These are phyloP conservation scores for Tupaia chinensis DNA, from an alignment of 2,113 vertebrate genomes.

Conservation along the genomic window DNA sequence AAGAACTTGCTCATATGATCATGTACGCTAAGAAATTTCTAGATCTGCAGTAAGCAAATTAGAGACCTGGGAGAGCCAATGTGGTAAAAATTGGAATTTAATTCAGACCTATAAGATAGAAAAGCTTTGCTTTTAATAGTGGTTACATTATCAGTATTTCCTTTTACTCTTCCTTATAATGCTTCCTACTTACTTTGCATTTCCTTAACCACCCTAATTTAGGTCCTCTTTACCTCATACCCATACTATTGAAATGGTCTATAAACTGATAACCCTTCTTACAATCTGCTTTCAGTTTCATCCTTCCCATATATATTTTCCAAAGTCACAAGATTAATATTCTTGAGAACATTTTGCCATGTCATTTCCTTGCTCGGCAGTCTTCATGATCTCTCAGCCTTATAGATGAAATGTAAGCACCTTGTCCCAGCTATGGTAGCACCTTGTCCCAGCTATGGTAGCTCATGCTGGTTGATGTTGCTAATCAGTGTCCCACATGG, in stretches of 20 bases:
- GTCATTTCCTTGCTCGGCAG: neutral
- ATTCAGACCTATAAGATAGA: neutral
- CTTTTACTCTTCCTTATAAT: neutral
- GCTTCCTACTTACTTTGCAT: neutral
- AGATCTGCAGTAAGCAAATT: neutral
- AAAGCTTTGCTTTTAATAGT: slow-evolving; percentile 8
- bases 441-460: no score
- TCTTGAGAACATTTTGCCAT: neutral
- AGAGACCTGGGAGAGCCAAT: neutral
- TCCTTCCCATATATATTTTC: neutral
- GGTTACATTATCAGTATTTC: neutral
- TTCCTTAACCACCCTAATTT: neutral
- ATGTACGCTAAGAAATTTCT: neutral
- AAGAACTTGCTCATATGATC: neutral
- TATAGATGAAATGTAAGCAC: no score
- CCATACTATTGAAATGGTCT: neutral
- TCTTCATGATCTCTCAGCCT: no score
- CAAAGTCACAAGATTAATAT: neutral
- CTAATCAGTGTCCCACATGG: no score
- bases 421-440: no score
- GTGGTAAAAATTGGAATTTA: neutral
- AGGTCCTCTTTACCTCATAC: neutral
- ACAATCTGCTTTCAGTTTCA: neutral
- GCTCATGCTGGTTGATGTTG: no score
- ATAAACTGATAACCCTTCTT: neutral